Conservation (phyloP, 2,888 invertebrate genomes). For the Acholoe squamosa region DNA sequence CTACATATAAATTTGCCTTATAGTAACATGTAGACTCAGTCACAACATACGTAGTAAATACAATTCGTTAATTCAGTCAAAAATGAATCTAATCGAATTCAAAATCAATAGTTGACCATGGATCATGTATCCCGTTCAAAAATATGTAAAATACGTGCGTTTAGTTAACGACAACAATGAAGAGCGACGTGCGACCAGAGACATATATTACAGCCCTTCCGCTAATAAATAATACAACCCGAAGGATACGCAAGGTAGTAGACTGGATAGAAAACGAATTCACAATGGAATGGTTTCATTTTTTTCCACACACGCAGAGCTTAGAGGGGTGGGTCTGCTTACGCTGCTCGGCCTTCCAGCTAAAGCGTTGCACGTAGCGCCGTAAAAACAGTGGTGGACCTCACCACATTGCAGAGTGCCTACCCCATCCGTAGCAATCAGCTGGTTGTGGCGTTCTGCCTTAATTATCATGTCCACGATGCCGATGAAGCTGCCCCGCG, state of each 20-base stretch:
- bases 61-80: too few species aligned
- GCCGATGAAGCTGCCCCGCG: slow-evolving; percentile 91
- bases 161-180: slow-evolving; percentile 4
- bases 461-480: slow-evolving; percentile 92
- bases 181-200: background rate
- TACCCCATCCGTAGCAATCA: slow-evolving; percentile 65
- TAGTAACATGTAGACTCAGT: too few species aligned
- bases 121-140: background rate
- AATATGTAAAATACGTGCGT: background rate
- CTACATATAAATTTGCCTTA: too few species aligned
- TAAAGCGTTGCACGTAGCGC: slow-evolving; percentile 70
- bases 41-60: too few species aligned
- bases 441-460: slow-evolving; percentile 84
- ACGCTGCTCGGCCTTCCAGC: slow-evolving; percentile 66
- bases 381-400: slow-evolving; percentile 73
- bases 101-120: too few species aligned
- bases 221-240: background rate
- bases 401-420: slow-evolving; percentile 68
- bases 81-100: too few species aligned
- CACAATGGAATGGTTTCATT: background rate
- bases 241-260: background rate
- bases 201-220: background rate
- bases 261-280: background rate
- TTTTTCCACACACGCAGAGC: slow-evolving; percentile 13
- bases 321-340: slow-evolving; percentile 57